Conservation (phyloP, 2,888 invertebrate species). For the Orgyia antiqua region DNA sequence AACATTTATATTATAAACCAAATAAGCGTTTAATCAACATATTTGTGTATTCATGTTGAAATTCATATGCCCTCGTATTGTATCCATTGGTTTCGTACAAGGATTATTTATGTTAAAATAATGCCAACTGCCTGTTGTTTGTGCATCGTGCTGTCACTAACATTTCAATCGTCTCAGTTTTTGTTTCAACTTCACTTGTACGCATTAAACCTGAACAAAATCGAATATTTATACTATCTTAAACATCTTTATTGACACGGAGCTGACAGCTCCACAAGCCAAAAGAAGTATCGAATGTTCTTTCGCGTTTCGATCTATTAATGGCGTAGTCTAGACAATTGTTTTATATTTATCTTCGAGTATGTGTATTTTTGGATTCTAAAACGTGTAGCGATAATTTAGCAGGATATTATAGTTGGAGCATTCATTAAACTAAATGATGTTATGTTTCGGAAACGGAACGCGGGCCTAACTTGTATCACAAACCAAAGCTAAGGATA, state of each 20-base stretch:
- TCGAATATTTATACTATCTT: slow-evolving; percentile 71
- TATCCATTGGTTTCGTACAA: slow-evolving; percentile 70
- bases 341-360: slow-evolving; percentile 11
- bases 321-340: slow-evolving; percentile 7
- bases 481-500: too few species aligned
- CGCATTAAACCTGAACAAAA: slow-evolving; percentile 46
- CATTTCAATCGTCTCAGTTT: slow-evolving; percentile 72
- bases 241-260: slow-evolving; percentile 75
- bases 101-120: slow-evolving; percentile 77
- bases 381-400: slow-evolving; percentile 13
- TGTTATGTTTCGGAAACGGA: too few species aligned
- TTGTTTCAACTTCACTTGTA: slow-evolving; percentile 59
- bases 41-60: slow-evolving; percentile 64
- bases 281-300: slow-evolving; percentile 44
- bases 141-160: slow-evolving; percentile 74
- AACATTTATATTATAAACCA: slow-evolving; percentile 50
- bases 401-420: too few species aligned
- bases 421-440: too few species aligned
- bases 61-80: slow-evolving; percentile 68
- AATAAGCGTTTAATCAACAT: slow-evolving; percentile 60
- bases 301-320: slow-evolving; percentile 33
- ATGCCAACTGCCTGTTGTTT: slow-evolving; percentile 69
- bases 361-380: slow-evolving; percentile 10
- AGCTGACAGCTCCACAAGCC: slow-evolving; percentile 57
- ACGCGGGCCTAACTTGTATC: too few species aligned